These are phyloP conservation scores for Yponomeuta malinellus DNA, from an alignment of 2,888 invertebrate species.

Conservation along the genomic window DNA sequence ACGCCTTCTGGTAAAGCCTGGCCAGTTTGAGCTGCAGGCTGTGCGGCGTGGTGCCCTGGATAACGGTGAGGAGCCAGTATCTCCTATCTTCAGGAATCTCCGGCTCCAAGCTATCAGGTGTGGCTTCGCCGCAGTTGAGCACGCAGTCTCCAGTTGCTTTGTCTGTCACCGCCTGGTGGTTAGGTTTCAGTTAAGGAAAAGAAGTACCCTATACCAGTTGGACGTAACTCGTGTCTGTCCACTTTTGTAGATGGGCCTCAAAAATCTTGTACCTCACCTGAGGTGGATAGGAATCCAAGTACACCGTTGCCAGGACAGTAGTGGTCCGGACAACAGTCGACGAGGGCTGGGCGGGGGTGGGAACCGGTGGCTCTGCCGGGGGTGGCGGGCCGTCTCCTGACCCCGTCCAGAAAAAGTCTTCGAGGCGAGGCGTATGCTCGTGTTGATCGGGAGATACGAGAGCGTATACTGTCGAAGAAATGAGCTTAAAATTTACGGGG, in stretches of 20 bases:
- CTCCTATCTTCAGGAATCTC: conserved; percentile 78
- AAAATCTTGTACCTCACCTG: conserved; percentile 37
- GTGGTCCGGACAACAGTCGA: conserved; percentile 78
- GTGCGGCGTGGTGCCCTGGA: conserved; percentile 76
- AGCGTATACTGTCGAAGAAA: conserved; percentile 45
- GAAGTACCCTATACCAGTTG: neutral
- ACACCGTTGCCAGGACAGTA: conserved; percentile 82
- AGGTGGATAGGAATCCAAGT: conserved; percentile 74
- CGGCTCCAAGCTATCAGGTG: conserved; percentile 67
- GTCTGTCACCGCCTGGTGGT: conserved; percentile 62
- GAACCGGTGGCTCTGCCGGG: conserved; percentile 67
- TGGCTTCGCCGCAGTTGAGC: conserved; percentile 65
- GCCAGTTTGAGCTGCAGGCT: conserved; percentile 85
- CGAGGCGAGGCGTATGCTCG: conserved; percentile 75
- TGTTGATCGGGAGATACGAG: conserved; percentile 61
- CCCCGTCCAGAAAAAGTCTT: conserved; percentile 94
- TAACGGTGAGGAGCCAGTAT: conserved; percentile 89
- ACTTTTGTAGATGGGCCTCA: too few species aligned
- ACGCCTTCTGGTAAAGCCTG: conserved; percentile 86
- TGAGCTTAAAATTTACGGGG: neutral
- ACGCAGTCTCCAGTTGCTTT: conserved; percentile 69
- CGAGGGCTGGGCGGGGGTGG: conserved; percentile 48
- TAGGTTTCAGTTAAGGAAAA: neutral
- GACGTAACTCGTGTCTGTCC: too few species aligned
- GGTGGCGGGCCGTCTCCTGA: conserved; percentile 86